Evolutionary conservation across 2,113 vertebrate species (phyloP), one percentile per base, ranked within the genome.

Genomic region (Pseudopipra pipra): DNA sequence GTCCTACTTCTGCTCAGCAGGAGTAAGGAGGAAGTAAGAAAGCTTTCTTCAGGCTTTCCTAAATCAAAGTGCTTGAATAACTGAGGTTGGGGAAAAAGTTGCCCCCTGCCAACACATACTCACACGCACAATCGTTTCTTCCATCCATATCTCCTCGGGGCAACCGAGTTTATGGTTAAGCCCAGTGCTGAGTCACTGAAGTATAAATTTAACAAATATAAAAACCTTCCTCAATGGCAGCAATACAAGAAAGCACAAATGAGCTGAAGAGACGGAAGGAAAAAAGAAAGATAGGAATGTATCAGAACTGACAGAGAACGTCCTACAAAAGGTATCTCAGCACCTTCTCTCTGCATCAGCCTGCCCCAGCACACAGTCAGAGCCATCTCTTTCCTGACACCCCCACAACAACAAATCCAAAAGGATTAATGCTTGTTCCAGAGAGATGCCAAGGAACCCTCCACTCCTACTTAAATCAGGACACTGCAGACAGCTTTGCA

Each of bases 171-270:
- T 80, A 86, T 93, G 84, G 56, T 87, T 93, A 91, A 96, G 78
- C 68, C 74, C 43, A 44, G 23, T 72, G 72, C 90, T 96, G 95
- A 95, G 86, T 95, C 96, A 97, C 81, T 31, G 82, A 91, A 74
- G 90, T 94, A 95, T 92, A 85, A 90, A 94, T 74, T 81, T 63
- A 91, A 86, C 35, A 22, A 89, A 75, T 90, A 78, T 52, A 90
- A 95, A 95, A 82, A 76, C 14, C 46, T 94, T 84, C 49, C 89
- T 92, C 61, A 3, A 7, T 73, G 78, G 52, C 46, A 89, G 59
- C 28, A 79, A 90, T 70, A 55, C 73, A 92, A 87, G 82, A 78
- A 87, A 89, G 43, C 35, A 85, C 27, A 96, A 85, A 94, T 24
- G n/a, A 74, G 71, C 46, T 65, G 52, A 95, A 89, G 30, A 79